phyloP scores from a whole-genome alignment of 53 echinoderm and acorn worm genomes.

The Hippasteria phrygiana region DNA sequence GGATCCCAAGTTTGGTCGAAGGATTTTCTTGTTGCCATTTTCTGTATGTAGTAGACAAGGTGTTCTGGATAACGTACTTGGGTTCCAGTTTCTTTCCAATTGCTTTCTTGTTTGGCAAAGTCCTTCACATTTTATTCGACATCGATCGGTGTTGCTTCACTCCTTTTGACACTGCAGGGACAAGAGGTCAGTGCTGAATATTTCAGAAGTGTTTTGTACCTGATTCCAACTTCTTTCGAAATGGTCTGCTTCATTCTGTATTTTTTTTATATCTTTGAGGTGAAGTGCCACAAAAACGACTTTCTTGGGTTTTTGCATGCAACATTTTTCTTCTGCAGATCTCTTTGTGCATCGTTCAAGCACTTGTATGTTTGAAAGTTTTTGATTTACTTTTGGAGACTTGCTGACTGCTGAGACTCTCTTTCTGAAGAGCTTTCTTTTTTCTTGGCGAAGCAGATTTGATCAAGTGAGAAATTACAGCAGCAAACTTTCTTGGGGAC shows the following conservation, averaged over 20 bases:
- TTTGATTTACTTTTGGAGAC: background rate
- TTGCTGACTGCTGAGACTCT: no score
- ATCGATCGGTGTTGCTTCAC: constrained; percentile 5
- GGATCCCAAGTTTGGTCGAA: background rate
- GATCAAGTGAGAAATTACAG: no score
- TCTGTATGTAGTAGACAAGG: background rate
- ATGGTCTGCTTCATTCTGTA: constrained; percentile 12
- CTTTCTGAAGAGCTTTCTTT: no score
- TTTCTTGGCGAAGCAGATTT: no score
- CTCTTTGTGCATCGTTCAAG: constrained; percentile 21
- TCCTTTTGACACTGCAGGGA: constrained; percentile 14
- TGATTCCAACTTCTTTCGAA: background rate
- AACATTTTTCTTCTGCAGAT: background rate
- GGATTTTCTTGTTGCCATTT: constrained; percentile 42
- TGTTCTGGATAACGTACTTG: constrained; percentile 29
- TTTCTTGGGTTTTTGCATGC: background rate
- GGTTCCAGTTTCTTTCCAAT: background rate
- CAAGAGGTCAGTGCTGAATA: constrained; percentile 1
- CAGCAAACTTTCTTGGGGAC: no score
- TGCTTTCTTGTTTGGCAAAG: constrained; percentile 11
- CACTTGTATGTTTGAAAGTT: background rate
- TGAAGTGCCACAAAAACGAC: constrained; percentile 3
- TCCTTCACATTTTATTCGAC: background rate
- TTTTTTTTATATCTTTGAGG: background rate
- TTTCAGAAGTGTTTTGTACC: constrained; percentile 33